These are phyloP conservation scores for Plecotus auritus DNA, from an alignment of 2,113 vertebrate species.

Conservation along the genomic window DNA sequence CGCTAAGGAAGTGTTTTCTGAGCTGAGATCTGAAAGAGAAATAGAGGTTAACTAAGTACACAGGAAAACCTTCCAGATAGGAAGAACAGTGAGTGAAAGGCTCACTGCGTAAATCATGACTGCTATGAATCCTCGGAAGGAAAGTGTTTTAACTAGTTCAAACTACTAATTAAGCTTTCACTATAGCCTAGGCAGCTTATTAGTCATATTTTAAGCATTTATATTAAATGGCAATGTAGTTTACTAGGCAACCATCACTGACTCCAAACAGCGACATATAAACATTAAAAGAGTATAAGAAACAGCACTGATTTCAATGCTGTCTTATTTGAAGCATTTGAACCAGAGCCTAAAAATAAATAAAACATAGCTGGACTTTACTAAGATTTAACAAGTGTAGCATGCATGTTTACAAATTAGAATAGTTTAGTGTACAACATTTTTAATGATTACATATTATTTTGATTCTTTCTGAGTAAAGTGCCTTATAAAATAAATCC, in stretches of 20 bases:
- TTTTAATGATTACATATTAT: neutral
- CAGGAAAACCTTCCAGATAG: neutral
- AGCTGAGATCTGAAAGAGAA: neutral
- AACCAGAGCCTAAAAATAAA: neutral
- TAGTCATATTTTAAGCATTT: slow-evolving; percentile 26
- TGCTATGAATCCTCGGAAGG: neutral
- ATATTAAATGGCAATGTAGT: neutral
- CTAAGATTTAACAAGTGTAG: neutral
- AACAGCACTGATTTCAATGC: neutral
- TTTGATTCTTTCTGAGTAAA: neutral
- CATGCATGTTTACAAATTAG: neutral
- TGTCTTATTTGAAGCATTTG: neutral
- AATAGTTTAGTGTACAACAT: neutral
- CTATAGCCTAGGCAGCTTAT: neutral
- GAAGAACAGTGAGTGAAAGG: neutral
- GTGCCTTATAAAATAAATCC: neutral
- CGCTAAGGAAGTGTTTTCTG: neutral
- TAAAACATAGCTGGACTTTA: neutral
- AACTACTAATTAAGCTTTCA: neutral
- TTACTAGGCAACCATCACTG: slow-evolving; percentile 18
- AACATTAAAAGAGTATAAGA: neutral
- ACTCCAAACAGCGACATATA: neutral
- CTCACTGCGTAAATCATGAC: slow-evolving; percentile 19
- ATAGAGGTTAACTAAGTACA: neutral
- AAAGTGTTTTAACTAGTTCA: slow-evolving; percentile 20